These are phyloP conservation scores for Macrophya alboannulata DNA, from an alignment of 2,888 invertebrate species.

Conservation along the genomic window DNA sequence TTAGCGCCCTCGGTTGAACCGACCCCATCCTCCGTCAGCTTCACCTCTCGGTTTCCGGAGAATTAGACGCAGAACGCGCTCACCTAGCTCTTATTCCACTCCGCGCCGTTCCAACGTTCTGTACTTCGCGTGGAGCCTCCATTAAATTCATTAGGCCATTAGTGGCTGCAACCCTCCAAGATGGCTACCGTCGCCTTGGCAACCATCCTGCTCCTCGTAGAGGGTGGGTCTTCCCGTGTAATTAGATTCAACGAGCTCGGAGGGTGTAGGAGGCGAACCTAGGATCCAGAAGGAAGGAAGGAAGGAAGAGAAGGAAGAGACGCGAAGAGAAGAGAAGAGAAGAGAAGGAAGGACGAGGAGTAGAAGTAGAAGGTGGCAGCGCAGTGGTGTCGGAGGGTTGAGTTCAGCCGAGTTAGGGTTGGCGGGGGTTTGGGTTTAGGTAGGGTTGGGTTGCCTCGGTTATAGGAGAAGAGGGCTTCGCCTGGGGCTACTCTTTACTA, in stretches of 20 bases:
- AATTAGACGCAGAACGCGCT: conserved; percentile 58
- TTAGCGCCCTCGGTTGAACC: conserved; percentile 53
- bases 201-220: conserved; percentile 67
- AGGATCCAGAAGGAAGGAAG: conserved; percentile 39
- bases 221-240: conserved; percentile 76
- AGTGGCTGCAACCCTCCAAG: conserved; percentile 80
- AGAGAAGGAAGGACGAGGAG: conserved; percentile 26
- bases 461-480: conserved; percentile 42
- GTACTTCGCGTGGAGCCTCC: conserved; percentile 73
- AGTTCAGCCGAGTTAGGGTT: conserved; percentile 21
- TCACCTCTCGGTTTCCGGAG: conserved; percentile 59
- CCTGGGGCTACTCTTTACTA: conserved; percentile 44
- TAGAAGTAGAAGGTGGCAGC: conserved; percentile 32
- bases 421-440: background rate
- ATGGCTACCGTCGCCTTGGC: conserved; percentile 80
- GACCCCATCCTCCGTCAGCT: conserved; percentile 56
- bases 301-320: background rate
- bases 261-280: conserved; percentile 62
- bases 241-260: conserved; percentile 78
- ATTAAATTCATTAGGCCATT: conserved; percentile 81
- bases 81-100: conserved; percentile 54
- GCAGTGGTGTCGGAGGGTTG: conserved; percentile 53
- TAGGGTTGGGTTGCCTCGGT: conserved; percentile 31
- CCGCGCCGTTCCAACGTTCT: conserved; percentile 60
- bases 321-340: background rate